phyloP scores from a whole-genome alignment of 1,140 invertebrate genomes.

The Bicyclus anynana region DNA sequence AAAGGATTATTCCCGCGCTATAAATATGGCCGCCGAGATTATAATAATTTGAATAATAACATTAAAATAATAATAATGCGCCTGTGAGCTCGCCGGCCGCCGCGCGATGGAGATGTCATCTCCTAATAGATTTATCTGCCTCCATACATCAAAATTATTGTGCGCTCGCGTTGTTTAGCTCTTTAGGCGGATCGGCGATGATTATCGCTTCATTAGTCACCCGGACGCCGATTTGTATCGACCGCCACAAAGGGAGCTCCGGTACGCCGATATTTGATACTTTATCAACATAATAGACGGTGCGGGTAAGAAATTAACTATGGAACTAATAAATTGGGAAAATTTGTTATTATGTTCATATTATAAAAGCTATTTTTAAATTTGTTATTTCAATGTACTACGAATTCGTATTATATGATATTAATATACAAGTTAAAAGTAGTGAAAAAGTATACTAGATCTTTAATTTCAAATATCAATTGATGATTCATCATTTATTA shows the following conservation, averaged over 20 bases:
- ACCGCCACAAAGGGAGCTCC: slow-evolving; percentile 16
- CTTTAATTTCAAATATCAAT: too few species aligned
- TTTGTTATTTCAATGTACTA: too few species aligned
- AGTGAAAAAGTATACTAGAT: too few species aligned
- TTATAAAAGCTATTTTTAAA: too few species aligned
- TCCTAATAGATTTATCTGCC: slow-evolving; percentile 66
- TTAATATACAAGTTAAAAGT: too few species aligned
- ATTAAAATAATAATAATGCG: slow-evolving; percentile 70
- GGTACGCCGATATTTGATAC: slow-evolving; percentile 19
- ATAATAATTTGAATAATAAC: slow-evolving; percentile 73
- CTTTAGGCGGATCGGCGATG: slow-evolving; percentile 38
- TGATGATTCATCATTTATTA: too few species aligned
- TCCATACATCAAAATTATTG: slow-evolving; percentile 55
- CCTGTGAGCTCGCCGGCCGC: slow-evolving; percentile 39
- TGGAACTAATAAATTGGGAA: neutral
- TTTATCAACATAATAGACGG: slow-evolving; percentile 5
- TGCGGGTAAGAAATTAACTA: neutral
- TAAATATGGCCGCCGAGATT: slow-evolving; percentile 69
- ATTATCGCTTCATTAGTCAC: slow-evolving; percentile 58
- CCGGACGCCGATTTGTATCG: slow-evolving; percentile 32
- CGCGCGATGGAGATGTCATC: slow-evolving; percentile 54
- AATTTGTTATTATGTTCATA: neutral
- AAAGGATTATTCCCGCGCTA: slow-evolving; percentile 62
- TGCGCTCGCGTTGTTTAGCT: slow-evolving; percentile 42
- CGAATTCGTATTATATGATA: too few species aligned